Percentiles rank a stretch among this genome's conserved stretches.
Evolutionary conservation across 2,113 vertebrate species (phyloP).

Genomic region (Sander lucioperca): DNA sequence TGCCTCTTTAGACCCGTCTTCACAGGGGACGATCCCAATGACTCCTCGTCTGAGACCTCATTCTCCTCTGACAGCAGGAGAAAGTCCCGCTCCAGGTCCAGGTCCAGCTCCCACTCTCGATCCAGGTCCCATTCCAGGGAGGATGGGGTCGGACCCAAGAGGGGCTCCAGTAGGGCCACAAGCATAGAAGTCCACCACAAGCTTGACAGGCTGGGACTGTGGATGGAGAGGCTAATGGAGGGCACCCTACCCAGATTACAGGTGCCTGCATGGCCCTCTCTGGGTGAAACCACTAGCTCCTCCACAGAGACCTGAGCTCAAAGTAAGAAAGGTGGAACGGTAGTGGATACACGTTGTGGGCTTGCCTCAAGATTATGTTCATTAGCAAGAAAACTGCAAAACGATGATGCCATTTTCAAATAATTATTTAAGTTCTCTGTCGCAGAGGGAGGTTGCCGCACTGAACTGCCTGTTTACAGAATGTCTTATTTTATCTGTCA

Average conservation of each 20-base stretch:
- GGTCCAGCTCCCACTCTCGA: conserved; percentile 77
- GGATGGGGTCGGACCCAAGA: conserved; percentile 47
- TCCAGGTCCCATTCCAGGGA: conserved; percentile 80
- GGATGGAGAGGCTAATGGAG: conserved; percentile 95
- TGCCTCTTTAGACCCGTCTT: conserved; percentile 93
- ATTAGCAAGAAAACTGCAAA: conserved; percentile 9
- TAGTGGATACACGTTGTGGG: conserved; percentile 5
- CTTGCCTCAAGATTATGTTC: conserved; percentile 19
- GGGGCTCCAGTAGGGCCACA: conserved; percentile 75
- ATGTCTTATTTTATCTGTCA: conserved; percentile 11
- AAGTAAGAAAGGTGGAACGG: not conserved
- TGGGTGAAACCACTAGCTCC: conserved; percentile 73
- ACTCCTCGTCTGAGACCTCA: conserved; percentile 68
- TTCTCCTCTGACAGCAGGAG: conserved; percentile 59
- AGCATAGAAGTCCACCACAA: conserved; percentile 89
- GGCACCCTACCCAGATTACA: conserved; percentile 92
- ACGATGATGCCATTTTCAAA: conserved; percentile 14
- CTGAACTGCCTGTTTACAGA: conserved; percentile 29
- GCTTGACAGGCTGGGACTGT: conserved; percentile 91
- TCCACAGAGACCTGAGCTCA: conserved; percentile 64
- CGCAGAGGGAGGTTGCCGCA: not conserved
- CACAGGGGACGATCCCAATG: conserved; percentile 82
- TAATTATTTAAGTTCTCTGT: conserved; percentile 33
- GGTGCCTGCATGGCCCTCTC: conserved; percentile 89
- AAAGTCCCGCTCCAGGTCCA: conserved; percentile 77